Evolutionary conservation across 2,888 invertebrate species (phyloP).

Genomic region (Isotomurus palustris): DNA sequence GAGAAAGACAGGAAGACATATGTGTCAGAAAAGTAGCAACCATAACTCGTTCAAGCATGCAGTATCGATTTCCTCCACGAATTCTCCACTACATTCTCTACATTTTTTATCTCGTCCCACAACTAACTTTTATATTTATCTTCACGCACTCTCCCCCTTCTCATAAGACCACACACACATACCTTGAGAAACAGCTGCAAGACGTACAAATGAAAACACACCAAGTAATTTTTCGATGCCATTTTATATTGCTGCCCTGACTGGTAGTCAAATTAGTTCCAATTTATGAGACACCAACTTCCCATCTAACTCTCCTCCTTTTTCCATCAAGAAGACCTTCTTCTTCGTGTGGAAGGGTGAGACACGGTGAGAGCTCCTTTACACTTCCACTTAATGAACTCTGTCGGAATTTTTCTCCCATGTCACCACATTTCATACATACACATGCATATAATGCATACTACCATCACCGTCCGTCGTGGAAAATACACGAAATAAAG

Average conservation of each 20-base stretch:
- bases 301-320: constrained; percentile 2
- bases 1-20: constrained; percentile 33
- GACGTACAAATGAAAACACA: neutral
- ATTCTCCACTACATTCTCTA: constrained; percentile 23
- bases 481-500: too few relatives aligned
- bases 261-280: constrained; percentile 14
- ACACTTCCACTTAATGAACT: too few relatives aligned
- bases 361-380: too few relatives aligned
- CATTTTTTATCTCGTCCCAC: constrained; percentile 20
- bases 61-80: constrained; percentile 28
- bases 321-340: too few relatives aligned
- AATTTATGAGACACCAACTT: constrained; percentile 9
- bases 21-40: constrained; percentile 27
- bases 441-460: too few relatives aligned
- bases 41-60: constrained; percentile 25
- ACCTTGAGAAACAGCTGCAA: neutral
- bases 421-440: too few relatives aligned
- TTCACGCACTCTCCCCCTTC: constrained; percentile 4
- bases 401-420: too few relatives aligned
- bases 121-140: constrained; percentile 5
- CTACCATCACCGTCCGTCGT: too few relatives aligned
- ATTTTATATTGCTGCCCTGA: constrained; percentile 4
- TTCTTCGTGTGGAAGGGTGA: too few relatives aligned
- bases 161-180: neutral
- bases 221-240: constrained; percentile 7